phyloP scores from a whole-genome alignment of 2,113 vertebrate species.

The Neolamprologus ventralis region DNA sequence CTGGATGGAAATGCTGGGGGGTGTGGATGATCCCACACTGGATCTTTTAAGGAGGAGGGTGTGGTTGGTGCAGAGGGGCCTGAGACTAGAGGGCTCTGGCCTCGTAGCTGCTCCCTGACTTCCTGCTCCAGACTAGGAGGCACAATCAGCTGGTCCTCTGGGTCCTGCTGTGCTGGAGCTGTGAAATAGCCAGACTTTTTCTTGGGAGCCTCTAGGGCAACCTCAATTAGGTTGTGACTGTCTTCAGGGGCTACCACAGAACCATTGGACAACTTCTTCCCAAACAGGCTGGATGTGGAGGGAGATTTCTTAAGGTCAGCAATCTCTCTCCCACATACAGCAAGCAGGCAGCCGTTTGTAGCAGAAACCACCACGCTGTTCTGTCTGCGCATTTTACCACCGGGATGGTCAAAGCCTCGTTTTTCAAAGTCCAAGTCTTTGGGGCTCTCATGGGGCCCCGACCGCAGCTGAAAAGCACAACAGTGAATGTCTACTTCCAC shows the following conservation, averaged over 20 bases:
- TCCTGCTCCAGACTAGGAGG: slow-evolving; percentile 90
- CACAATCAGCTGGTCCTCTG: slow-evolving; percentile 90
- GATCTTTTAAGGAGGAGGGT: slow-evolving; percentile 57
- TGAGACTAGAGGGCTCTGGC: slow-evolving; percentile 59
- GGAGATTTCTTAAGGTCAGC: slow-evolving; percentile 86
- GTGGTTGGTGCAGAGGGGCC: slow-evolving; percentile 49
- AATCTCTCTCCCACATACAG: slow-evolving; percentile 76
- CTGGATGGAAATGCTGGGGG: slow-evolving; percentile 57
- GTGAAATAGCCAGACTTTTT: slow-evolving; percentile 95
- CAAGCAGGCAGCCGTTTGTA: slow-evolving; percentile 74
- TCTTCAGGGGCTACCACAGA: slow-evolving; percentile 91
- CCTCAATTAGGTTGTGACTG: slow-evolving; percentile 91
- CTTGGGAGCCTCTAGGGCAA: slow-evolving; percentile 91
- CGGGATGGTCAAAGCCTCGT: slow-evolving; percentile 62
- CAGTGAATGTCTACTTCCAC: slow-evolving; percentile 97
- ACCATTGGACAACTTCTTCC: slow-evolving; percentile 92
- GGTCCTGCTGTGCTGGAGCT: slow-evolving; percentile 89
- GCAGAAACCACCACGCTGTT: slow-evolving; percentile 83
- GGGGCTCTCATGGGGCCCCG: slow-evolving; percentile 48
- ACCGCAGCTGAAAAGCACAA: slow-evolving; percentile 78
- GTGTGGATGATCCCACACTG: slow-evolving; percentile 66
- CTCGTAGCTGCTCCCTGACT: slow-evolving; percentile 85
- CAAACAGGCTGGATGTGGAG: slow-evolving; percentile 85
- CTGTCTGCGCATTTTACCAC: slow-evolving; percentile 76
- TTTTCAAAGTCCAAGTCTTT: slow-evolving; percentile 51